Evolutionary conservation across 1,140 invertebrate species (phyloP).

Genomic region (Platyura marginata): DNA sequence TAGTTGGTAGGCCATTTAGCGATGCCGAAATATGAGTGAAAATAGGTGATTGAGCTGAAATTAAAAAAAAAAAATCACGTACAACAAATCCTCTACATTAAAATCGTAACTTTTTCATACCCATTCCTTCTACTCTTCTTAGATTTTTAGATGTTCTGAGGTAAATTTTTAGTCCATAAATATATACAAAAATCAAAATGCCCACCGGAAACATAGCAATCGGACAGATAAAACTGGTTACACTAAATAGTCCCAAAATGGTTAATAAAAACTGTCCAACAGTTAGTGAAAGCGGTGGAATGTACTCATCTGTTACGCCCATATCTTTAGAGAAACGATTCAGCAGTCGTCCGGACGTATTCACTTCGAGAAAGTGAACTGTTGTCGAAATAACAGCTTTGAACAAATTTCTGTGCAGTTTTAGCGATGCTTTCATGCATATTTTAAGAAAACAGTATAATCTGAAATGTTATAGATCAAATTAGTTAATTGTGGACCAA

Average conservation of each 20-base stretch:
- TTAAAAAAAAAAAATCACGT: background rate
- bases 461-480: too few species aligned
- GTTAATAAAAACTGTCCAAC: too few species aligned
- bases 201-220: too few species aligned
- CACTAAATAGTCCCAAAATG: too few species aligned
- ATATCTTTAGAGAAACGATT: slow-evolving; percentile 68
- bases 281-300: too few species aligned
- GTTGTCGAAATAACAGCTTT: slow-evolving; percentile 40
- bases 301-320: slow-evolving; percentile 65
- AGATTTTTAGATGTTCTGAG: slow-evolving; percentile 62
- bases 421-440: slow-evolving; percentile 46
- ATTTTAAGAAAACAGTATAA: slow-evolving; percentile 43
- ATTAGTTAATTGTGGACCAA: too few species aligned
- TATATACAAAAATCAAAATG: too few species aligned
- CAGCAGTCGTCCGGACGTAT: slow-evolving; percentile 45
- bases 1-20: slow-evolving; percentile 59
- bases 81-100: slow-evolving; percentile 1
- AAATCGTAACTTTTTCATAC: too few species aligned
- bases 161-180: too few species aligned
- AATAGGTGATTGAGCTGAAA: slow-evolving; percentile 37
- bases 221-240: too few species aligned
- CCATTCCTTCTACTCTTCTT: slow-evolving; percentile 64
- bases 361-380: slow-evolving; percentile 61
- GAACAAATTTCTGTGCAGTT: slow-evolving; percentile 62
- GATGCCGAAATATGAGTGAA: slow-evolving; percentile 50